phyloP scores from a whole-genome alignment of 2,113 vertebrate genomes.

The Nanger granti region DNA sequence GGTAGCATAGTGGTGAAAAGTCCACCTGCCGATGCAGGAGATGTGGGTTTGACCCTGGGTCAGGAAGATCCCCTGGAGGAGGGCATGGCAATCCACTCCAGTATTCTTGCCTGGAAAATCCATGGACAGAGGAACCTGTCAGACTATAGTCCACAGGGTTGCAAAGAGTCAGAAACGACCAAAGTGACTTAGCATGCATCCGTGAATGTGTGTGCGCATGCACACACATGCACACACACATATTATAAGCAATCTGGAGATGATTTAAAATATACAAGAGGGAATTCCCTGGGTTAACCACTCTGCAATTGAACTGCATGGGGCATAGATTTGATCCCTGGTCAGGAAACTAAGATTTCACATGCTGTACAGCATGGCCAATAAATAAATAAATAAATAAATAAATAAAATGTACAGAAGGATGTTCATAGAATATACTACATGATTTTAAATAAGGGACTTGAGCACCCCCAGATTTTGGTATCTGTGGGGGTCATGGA shows the following conservation, averaged over 20 bases:
- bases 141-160: background rate
- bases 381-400: background rate
- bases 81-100: background rate
- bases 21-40: background rate
- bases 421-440: background rate
- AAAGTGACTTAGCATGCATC: background rate
- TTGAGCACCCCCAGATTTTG: background rate
- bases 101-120: background rate
- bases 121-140: background rate
- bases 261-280: background rate
- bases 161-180: background rate
- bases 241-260: background rate
- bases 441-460: background rate
- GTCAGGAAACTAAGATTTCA: background rate
- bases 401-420: background rate
- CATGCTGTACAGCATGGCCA: background rate
- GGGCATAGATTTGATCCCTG: background rate
- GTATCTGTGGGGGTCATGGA: background rate
- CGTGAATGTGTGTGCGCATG: fast-evolving
- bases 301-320: background rate
- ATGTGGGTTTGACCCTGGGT: background rate
- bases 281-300: background rate
- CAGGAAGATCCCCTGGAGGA: background rate
- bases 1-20: background rate
- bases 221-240: background rate